Base-by-base conservation (phyloP, 2,113 vertebrate species). In the Trogon melanurus region DNA sequence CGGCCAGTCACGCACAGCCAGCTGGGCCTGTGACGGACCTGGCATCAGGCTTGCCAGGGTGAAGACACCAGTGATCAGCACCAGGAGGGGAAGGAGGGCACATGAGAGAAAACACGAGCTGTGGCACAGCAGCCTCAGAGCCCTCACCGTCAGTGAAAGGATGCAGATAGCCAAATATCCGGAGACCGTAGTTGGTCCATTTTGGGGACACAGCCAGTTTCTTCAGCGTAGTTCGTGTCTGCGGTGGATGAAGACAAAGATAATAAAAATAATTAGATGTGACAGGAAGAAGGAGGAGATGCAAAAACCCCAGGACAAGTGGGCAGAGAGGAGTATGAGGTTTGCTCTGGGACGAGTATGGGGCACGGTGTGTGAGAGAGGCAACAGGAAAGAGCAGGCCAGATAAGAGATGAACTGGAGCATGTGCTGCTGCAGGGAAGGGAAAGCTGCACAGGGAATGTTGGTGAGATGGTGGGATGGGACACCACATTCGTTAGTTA, bases 91-190 rank as follows among this genome's bases (percentile, higher is more conserved):
- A n/a, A 20, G 11, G 20, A 70, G 61, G 22, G 16, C 16, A n/a
- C 44, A 41, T 45, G 57, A 54, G 58, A 58, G 16, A 44, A 41
- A 67, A 47, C 1, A 0, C 0, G 1, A 84, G 54, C 5, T 2
- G 53, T 1, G 2, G 41, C 74, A 82, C 56, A 71, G 56, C 51
- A 85, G 32, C 30, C 34, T 61, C 56, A 48, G 50, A 85, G 18
- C 32, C 51, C 98, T 98, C 97, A 99, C 99, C 99, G 5, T 98
- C 94, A 0, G 96, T 73, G 51, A 98, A 98, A 41, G 99, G 99
- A 92, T 99, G 99, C 82, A 99, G 90, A 93, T 99, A 99, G 88
- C 99, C 99, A 96, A 99, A 99, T 95, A 99, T 99, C 67, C 99
- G 98, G 79, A 99, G 98, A 20, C 99, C 99, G 3, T 99, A 99